These are phyloP conservation scores for Piaya cayana DNA, from an alignment of 2,113 vertebrate species.

Conservation along the genomic window DNA sequence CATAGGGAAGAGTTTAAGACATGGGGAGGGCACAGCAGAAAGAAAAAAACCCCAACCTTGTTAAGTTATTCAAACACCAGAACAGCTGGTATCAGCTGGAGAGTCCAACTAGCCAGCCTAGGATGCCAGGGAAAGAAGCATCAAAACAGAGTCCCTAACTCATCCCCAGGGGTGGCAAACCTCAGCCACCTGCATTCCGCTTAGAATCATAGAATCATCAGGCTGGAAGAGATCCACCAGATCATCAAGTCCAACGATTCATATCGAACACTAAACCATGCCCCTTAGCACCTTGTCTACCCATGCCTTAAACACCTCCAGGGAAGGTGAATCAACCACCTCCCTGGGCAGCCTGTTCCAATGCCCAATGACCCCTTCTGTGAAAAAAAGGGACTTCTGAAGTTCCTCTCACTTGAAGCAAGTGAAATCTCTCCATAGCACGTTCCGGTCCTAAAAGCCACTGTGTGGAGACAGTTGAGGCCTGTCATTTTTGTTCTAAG, in stretches of 20 bases:
- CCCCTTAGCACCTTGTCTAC: too few species aligned
- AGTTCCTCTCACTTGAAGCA: neutral
- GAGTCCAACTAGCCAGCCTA: neutral
- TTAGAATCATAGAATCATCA: too few species aligned
- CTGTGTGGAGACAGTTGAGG: neutral
- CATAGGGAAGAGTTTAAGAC: neutral
- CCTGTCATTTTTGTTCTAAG: neutral
- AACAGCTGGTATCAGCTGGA: neutral
- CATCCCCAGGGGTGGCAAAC: neutral
- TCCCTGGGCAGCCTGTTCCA: too few species aligned
- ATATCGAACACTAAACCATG: too few species aligned
- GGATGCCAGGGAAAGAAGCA: neutral
- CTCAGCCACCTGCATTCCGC: neutral
- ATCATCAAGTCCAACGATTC: too few species aligned
- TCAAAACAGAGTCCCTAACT: neutral
- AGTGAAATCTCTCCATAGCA: neutral
- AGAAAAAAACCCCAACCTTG: neutral
- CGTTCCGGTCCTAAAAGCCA: neutral
- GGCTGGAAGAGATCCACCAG: too few species aligned
- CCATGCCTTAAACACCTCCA: too few species aligned
- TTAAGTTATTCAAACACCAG: neutral
- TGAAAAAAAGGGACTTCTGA: too few species aligned
- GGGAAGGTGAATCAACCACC: too few species aligned
- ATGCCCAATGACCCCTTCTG: too few species aligned
- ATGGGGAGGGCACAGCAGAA: neutral